Evolutionary conservation across 2,888 invertebrate species (phyloP).

Genomic region (Isotomurus palustris): DNA sequence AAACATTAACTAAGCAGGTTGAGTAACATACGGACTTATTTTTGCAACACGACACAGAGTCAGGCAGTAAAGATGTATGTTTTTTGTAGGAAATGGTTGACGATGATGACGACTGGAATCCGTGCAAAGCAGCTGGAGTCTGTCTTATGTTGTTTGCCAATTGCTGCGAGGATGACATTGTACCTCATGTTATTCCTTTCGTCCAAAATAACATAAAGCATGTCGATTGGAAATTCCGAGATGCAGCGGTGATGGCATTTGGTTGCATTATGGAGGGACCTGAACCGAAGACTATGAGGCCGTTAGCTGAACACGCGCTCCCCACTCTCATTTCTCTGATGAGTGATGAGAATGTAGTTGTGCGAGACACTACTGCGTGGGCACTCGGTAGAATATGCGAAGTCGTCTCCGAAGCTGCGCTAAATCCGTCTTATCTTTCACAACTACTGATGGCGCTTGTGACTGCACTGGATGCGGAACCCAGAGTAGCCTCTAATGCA

Average conservation of each 20-base stretch:
- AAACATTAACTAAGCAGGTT: conserved; percentile 86
- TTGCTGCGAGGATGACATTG: conserved; percentile 95
- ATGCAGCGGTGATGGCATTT: conserved; percentile 98
- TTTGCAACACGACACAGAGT: not conserved
- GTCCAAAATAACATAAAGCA: conserved; percentile 91
- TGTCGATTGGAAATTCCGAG: conserved; percentile 84
- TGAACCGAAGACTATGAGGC: conserved; percentile 77
- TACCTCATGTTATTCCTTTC: conserved; percentile 92
- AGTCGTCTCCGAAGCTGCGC: conserved; percentile 89
- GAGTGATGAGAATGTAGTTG: conserved; percentile 89
- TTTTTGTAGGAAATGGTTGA: conserved; percentile 73
- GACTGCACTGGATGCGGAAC: conserved; percentile 84
- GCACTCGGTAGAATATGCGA: conserved; percentile 97
- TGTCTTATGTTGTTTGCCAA: conserved; percentile 96
- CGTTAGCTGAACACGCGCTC: conserved; percentile 94
- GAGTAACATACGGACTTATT: conserved; percentile 3
- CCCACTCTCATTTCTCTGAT: conserved; percentile 89
- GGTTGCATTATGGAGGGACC: conserved; percentile 60
- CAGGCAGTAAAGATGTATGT: not conserved
- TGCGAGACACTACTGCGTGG: conserved; percentile 97
- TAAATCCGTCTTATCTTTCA: conserved; percentile 77
- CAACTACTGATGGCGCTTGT: conserved; percentile 75
- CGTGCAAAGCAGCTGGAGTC: conserved; percentile 97
- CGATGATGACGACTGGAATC: conserved; percentile 99
- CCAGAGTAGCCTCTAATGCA: conserved; percentile 94